Evolutionary conservation across 2,888 invertebrate species (phyloP).

Genomic region (Pasiphila rectangulata): DNA sequence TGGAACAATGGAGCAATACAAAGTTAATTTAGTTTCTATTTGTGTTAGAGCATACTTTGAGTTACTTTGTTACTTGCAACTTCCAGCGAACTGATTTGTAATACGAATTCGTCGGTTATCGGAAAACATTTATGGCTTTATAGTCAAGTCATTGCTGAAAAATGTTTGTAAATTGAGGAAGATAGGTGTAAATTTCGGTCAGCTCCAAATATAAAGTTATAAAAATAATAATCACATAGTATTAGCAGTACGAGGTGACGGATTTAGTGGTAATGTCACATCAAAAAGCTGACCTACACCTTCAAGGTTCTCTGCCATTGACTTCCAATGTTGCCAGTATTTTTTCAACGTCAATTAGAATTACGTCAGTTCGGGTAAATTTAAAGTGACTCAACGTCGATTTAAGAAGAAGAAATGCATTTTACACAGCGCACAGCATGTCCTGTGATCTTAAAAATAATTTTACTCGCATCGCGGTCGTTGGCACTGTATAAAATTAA

Average conservation of each 20-base stretch:
- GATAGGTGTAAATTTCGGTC: background rate
- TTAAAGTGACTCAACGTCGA: conserved; percentile 26
- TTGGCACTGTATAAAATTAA: conserved; percentile 75
- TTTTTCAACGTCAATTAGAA: conserved; percentile 23
- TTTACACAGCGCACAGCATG: conserved; percentile 27
- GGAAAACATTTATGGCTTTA: too few species aligned
- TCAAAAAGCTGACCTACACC: conserved; percentile 16
- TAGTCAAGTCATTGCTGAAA: too few species aligned
- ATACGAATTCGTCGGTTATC: background rate
- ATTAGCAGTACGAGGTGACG: background rate
- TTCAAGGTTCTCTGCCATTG: conserved; percentile 25
- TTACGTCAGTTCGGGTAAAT: conserved; percentile 22
- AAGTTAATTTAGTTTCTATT: conserved; percentile 23
- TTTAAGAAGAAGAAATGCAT: conserved; percentile 32
- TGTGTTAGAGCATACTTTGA: conserved; percentile 3
- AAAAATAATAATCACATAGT: background rate
- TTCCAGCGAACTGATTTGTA: conserved; percentile 5
- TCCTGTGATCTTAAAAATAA: conserved; percentile 40
- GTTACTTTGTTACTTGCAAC: conserved; percentile 13
- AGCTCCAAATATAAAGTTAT: background rate
- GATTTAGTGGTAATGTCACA: conserved; percentile 8
- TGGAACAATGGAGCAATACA: conserved; percentile 56
- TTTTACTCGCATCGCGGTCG: conserved; percentile 49
- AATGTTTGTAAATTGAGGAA: too few species aligned
- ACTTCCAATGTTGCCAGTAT: conserved; percentile 26